Evolutionary conservation across 2,888 invertebrate species (phyloP).

Genomic region (Amphipoea oculea): DNA sequence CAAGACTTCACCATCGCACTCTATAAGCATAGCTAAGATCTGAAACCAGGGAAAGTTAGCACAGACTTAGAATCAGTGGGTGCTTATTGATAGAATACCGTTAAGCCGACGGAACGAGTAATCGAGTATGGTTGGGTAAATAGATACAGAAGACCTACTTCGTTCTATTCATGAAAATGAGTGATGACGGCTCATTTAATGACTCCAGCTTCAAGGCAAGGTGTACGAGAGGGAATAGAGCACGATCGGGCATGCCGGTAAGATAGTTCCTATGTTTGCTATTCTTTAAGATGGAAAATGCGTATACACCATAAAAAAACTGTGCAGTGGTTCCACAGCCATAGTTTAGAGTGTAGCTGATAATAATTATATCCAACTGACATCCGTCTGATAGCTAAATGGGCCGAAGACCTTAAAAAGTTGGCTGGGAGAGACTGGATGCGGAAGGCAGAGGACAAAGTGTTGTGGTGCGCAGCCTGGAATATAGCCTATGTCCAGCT

Average conservation of each 20-base stretch:
- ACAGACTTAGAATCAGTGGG: conserved; percentile 73
- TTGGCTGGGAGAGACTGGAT: too few species aligned
- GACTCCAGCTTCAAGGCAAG: not conserved
- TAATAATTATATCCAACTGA: not conserved
- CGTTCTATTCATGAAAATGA: not conserved
- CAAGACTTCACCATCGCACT: conserved; percentile 64
- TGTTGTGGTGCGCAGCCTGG: too few species aligned
- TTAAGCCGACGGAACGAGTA: conserved; percentile 59
- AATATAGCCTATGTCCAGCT: too few species aligned
- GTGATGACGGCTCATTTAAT: not conserved
- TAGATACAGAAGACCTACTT: conserved; percentile 8
- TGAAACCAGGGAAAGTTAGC: conserved; percentile 86
- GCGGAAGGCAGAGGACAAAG: too few species aligned
- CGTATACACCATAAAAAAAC: not conserved
- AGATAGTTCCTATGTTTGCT: too few species aligned
- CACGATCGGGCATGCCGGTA: not conserved
- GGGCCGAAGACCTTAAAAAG: too few species aligned
- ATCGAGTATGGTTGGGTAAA: conserved; percentile 13
- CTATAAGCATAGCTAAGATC: conserved; percentile 73
- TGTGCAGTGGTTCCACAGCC: not conserved
- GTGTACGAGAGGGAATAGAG: not conserved
- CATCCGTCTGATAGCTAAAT: too few species aligned
- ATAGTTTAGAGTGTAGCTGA: not conserved
- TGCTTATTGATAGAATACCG: conserved; percentile 76
- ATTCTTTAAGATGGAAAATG: too few species aligned